phyloP scores from a whole-genome alignment of 2,113 vertebrate species.

The Anser brachyrhynchus region DNA sequence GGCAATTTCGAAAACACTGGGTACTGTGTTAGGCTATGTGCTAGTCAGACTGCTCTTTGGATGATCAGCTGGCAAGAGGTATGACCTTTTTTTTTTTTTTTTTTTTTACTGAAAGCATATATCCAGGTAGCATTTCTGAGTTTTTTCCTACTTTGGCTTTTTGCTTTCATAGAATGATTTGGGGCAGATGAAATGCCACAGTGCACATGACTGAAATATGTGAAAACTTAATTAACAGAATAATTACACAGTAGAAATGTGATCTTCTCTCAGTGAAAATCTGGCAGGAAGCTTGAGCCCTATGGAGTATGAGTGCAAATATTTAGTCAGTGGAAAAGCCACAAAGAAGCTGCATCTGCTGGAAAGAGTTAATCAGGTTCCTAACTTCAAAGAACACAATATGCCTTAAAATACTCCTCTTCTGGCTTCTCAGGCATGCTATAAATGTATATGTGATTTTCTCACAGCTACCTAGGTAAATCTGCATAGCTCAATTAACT shows the following conservation, averaged over 20 bases:
- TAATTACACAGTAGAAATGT: slow-evolving; percentile 5
- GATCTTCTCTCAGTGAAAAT: background rate
- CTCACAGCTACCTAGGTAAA: background rate
- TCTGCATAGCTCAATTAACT: slow-evolving; percentile 26
- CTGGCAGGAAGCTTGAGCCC: background rate
- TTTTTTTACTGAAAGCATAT: background rate
- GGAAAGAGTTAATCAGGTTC: slow-evolving; percentile 35
- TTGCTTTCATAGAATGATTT: background rate
- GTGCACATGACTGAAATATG: background rate
- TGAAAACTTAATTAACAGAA: slow-evolving; percentile 45
- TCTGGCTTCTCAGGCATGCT: background rate
- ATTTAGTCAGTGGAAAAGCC: slow-evolving; percentile 4
- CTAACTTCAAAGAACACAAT: background rate
- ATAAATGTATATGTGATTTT: slow-evolving; percentile 28
- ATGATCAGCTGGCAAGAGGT: background rate
- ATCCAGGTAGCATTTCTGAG: background rate
- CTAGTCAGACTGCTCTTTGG: background rate
- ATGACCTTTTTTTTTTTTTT: background rate
- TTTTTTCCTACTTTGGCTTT: background rate
- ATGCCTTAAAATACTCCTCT: background rate
- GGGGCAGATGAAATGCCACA: slow-evolving; percentile 5
- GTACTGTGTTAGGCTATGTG: background rate
- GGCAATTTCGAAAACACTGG: background rate
- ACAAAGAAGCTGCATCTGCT: background rate
- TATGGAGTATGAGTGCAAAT: background rate